Evolutionary conservation across 2,888 invertebrate species (phyloP), one percentile per base, ranked within the genome.

Genomic region (Melangyna quadrimaculata): DNA sequence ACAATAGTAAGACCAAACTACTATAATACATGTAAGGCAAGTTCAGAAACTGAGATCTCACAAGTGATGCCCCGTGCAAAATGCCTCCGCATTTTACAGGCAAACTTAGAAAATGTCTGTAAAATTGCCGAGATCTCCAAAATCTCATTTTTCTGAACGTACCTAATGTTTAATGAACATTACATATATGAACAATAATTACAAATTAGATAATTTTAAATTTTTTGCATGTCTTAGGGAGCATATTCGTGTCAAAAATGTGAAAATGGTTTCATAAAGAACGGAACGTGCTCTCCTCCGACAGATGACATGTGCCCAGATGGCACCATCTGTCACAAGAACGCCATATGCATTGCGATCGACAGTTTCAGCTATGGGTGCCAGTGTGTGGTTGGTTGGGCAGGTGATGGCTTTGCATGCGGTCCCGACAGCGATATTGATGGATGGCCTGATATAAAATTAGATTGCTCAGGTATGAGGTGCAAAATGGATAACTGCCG

Each of bases 401-500:
- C 98, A 0, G 99, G 99, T 14, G 96, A 98, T 91, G 99, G 99
- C 0, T 93, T 94, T 12, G 92, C 94, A 0, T 99, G 99, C 89
- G 98, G 96, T 0, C 93, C 94, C 0, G 99, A 99, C 91, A 94
- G 94, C n/a, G 99, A 99, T 91, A 92, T 97, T 69, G 99, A 99
- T 90, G 96, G 98, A 0, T 96, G 96, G 93, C 98, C 98, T 0
- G 98, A 99, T 91, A 93, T 94, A 19, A 93, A 94, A 73, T 92
- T 98, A 0, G 93, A 93, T 0, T 98, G 98, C 89, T 90, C 93
- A 0, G 96, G 96, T 81, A 90, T 92, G 1, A 94, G 93, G 59
- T 98, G 98, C 89, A 93, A 93, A 77, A 94, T 95, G 89, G 98
- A 99, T 92, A 99, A 98, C 92, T 99, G 98, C 89, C 94, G 95